Base-by-base conservation (phyloP, 2,113 vertebrate species). In the Bubalus kerabau region DNA sequence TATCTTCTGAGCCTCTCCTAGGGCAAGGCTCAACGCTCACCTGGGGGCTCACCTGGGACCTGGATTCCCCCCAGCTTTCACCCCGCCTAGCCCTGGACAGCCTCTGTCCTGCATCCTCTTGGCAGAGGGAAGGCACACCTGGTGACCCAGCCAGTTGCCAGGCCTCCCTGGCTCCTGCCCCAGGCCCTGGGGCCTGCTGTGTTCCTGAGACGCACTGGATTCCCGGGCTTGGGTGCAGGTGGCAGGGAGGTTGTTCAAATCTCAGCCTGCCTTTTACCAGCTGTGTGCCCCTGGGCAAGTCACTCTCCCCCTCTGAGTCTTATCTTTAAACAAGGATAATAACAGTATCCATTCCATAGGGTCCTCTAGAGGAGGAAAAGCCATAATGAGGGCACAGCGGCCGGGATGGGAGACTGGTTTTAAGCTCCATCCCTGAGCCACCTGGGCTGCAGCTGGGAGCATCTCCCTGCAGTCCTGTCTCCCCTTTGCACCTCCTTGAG, bases 1-100 rank as follows among this genome's bases (percentile, higher is more conserved):
- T 50, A 23, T 88, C 97, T 96, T 91, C 16, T 1, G n/a, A 86
- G 46, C 93, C 76, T 96, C 82, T 94, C 71, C 60, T 10, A 48
- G 82, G 81, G 76, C 3, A 4, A 60, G 56, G 60, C 81, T 59
- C 46, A 36, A 13, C 32, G 4, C 64, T 93, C 50, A 89, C 57
- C 64, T 67, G 50, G 78, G 91, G 67, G 30, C 13, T 92, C 64
- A 52, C 85, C 60, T 82, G 76, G 24, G 24, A 28, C 43, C 52
- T 11, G 6, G 23, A 6, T 15, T 15, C n/a, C 3, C 40, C 16
- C 30, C 23, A 28, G 48, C 24, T 52, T 76, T 87, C 8, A 52
- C 50, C 56, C 3, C 4, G 15, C 28, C 67, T 36, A 56, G 26
- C 24, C 60, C 81, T 60, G 28, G 23, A 52, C 57, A 60, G 48